Evolutionary conservation across 1,140 invertebrate species (phyloP).

Genomic region (Listronotus oregonensis): DNA sequence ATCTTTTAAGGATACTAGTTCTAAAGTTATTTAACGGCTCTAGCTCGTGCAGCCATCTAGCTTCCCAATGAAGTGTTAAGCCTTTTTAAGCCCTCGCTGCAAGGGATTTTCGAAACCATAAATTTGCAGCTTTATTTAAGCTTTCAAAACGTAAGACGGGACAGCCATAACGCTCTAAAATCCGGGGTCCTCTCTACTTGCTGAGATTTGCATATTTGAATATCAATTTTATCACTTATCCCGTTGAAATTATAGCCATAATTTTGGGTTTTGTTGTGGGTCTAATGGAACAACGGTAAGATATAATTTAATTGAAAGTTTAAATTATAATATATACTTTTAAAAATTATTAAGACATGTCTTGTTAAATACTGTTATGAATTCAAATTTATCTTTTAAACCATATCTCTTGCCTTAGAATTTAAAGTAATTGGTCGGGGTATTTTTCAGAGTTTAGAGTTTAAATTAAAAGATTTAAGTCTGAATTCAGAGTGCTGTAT

Average conservation of each 20-base stretch:
- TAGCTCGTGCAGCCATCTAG: conserved; percentile 19
- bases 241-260: conserved; percentile 22
- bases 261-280: conserved; percentile 17
- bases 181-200: conserved; percentile 41
- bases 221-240: conserved; percentile 47
- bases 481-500: no score
- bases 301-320: no score
- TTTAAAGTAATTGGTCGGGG: no score
- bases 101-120: conserved; percentile 49
- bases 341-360: no score
- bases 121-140: conserved; percentile 54
- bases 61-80: conserved; percentile 51
- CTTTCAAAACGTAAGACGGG: conserved; percentile 47
- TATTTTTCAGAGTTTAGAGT: no score
- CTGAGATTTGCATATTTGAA: conserved; percentile 52
- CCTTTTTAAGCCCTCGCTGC: conserved; percentile 47
- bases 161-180: conserved; percentile 44
- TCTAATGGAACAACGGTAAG: conserved; percentile 7
- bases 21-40: not conserved
- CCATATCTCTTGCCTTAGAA: no score
- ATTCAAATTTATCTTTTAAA: no score
- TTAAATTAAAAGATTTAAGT: no score
- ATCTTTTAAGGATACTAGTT: no score
- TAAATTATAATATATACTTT: no score
- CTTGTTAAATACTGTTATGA: no score